Percentiles rank a stretch among this genome's conserved stretches.
Conservation (phyloP, 2,888 invertebrate genomes). For the Vesta saturnalis region DNA sequence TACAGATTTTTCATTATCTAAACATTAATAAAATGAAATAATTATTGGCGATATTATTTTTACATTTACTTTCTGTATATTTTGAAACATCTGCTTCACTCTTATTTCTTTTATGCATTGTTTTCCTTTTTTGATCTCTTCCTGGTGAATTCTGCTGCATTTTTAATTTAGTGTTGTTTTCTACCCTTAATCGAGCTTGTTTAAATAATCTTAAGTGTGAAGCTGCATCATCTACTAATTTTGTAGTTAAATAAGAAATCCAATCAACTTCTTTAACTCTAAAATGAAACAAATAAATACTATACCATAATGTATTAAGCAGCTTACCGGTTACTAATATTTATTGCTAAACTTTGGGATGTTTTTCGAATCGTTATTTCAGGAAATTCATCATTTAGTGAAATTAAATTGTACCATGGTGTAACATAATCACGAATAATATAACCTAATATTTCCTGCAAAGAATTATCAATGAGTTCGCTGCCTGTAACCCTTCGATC, state of each 20-base stretch:
- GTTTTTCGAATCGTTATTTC: slow-evolving; percentile 72
- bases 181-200: slow-evolving; percentile 71
- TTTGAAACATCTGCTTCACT: slow-evolving; percentile 79
- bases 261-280: slow-evolving; percentile 87
- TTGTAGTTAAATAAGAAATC: slow-evolving; percentile 87
- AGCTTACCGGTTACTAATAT: slow-evolving; percentile 75
- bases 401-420: slow-evolving; percentile 75
- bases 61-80: slow-evolving; percentile 66
- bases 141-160: slow-evolving; percentile 55
- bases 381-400: slow-evolving; percentile 79
- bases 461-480: slow-evolving; percentile 84
- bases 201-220: slow-evolving; percentile 88
- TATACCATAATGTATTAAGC: too few species aligned
- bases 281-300: not conserved
- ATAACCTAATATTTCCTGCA: slow-evolving; percentile 85
- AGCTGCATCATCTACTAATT: slow-evolving; percentile 90
- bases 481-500: slow-evolving; percentile 82
- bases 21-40: slow-evolving; percentile 15
- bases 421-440: slow-evolving; percentile 85
- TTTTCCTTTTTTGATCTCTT: slow-evolving; percentile 53
- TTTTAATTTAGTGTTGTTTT: slow-evolving; percentile 52
- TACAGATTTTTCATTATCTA: slow-evolving; percentile 57
- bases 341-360: slow-evolving; percentile 76
- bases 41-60: not conserved
- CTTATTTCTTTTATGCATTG: slow-evolving; percentile 72